Percentiles rank a stretch among this genome's conserved stretches.
phyloP scores from a whole-genome alignment of 2,113 vertebrate genomes.

The Shinisaurus crocodilurus region DNA sequence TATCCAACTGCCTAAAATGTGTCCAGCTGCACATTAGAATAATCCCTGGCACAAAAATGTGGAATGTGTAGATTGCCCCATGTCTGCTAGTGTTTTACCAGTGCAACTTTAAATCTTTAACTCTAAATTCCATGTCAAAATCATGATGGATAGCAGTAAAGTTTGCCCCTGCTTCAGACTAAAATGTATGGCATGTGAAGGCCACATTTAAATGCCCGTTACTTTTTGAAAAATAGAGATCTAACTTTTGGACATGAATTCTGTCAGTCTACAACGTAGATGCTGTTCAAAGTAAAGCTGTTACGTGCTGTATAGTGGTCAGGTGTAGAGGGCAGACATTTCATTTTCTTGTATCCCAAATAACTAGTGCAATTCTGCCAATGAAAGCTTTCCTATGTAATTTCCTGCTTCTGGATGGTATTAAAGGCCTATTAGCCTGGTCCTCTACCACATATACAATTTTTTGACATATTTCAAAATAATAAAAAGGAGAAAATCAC shows the following conservation, averaged over 20 bases:
- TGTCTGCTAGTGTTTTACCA: background rate
- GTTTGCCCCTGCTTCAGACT: background rate
- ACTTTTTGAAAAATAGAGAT: background rate
- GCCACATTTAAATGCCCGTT: background rate
- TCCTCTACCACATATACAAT: background rate
- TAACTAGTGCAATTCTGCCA: constrained; percentile 38
- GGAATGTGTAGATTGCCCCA: background rate
- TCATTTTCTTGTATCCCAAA: constrained; percentile 29
- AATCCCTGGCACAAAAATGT: no score
- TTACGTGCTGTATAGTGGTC: constrained; percentile 21
- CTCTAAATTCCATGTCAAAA: background rate
- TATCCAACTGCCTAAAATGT: no score
- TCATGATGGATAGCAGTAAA: background rate
- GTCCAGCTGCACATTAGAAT: no score
- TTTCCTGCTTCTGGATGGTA: constrained; percentile 1
- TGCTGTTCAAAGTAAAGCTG: constrained; percentile 14
- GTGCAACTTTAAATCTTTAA: background rate
- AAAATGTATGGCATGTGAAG: background rate
- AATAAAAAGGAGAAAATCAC: constrained; percentile 57
- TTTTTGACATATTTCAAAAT: constrained; percentile 39
- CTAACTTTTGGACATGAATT: background rate
- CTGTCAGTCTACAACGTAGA: background rate
- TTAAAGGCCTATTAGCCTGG: background rate
- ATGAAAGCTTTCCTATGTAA: constrained; percentile 10
- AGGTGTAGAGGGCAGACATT: constrained; percentile 17